Percentiles rank a stretch among this genome's conserved stretches.
These are phyloP conservation scores for Heteractis magnifica DNA, from an alignment of 92 coral and sea anemone genomes.

Conservation along the genomic window DNA sequence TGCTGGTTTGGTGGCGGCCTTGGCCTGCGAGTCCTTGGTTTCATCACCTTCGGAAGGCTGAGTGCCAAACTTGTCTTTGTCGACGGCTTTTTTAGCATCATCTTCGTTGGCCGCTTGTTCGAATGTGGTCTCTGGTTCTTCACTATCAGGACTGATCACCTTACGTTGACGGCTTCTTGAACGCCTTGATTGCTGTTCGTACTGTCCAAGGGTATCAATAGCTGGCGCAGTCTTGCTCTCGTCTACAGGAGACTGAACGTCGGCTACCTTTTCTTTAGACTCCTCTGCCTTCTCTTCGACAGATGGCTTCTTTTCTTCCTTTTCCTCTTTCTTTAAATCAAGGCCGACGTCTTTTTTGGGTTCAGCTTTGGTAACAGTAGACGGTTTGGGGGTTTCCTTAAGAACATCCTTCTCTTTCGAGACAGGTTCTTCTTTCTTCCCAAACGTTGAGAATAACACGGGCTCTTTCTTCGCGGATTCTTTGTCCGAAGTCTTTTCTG, in stretches of 20 bases:
- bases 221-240: conserved; percentile 52
- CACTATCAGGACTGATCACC: conserved; percentile 75
- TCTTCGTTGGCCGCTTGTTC: conserved; percentile 30
- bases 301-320: conserved; percentile 17
- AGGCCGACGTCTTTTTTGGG: too few relatives aligned
- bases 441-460: conserved; percentile 57
- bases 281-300: conserved; percentile 24
- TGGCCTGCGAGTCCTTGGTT: conserved; percentile 43
- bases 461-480: conserved; percentile 41
- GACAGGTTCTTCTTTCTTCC: conserved; percentile 39
- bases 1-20: conserved; percentile 42
- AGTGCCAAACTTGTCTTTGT: conserved; percentile 63
- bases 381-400: background rate
- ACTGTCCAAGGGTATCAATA: conserved; percentile 78
- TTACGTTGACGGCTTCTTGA: conserved; percentile 84
- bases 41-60: conserved; percentile 60
- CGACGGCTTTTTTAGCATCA: conserved; percentile 50
- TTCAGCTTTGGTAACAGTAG: background rate
- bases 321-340: background rate
- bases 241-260: conserved; percentile 27
- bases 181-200: conserved; percentile 82
- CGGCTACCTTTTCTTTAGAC: background rate
- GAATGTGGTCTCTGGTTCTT: conserved; percentile 61
- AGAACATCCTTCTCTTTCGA: background rate
- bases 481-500: background rate